A percentile compares a stretch with the other conserved stretches of the same genome.
These are phyloP conservation scores for Drosophila neonasuta DNA, from an alignment of 2,888 invertebrate genomes.

Conservation along the genomic window DNA sequence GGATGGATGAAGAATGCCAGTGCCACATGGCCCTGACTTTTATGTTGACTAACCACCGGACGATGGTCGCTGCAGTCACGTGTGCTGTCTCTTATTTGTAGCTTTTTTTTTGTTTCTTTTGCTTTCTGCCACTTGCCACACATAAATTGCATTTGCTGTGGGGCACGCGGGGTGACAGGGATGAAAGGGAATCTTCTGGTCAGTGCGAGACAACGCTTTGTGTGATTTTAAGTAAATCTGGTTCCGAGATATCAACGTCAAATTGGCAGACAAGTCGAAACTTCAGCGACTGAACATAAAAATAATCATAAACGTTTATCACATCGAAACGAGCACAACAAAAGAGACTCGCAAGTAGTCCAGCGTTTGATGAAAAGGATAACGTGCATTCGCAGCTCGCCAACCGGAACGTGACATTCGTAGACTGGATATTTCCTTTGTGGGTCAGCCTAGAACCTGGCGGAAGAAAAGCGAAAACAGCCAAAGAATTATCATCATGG, in stretches of 20 bases:
- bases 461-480: background rate
- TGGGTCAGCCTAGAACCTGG: conserved; percentile 50
- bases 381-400: conserved; percentile 34
- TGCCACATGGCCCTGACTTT: conserved; percentile 35
- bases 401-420: conserved; percentile 48
- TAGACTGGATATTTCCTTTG: conserved; percentile 27
- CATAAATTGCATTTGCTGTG: conserved; percentile 58
- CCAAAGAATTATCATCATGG: background rate
- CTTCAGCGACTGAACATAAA: conserved; percentile 62
- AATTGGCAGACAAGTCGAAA: conserved; percentile 66
- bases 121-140: conserved; percentile 23
- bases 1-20: conserved; percentile 17
- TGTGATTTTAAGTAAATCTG: conserved; percentile 74
- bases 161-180: background rate
- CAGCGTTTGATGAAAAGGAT: conserved; percentile 68
- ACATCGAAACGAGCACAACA: conserved; percentile 49
- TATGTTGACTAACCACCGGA: conserved; percentile 50
- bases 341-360: conserved; percentile 19
- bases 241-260: conserved; percentile 59
- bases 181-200: background rate
- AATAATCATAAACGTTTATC: conserved; percentile 76
- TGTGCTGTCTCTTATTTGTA: conserved; percentile 46
- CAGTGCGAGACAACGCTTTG: conserved; percentile 6
- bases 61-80: conserved; percentile 65
- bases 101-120: conserved; percentile 12